These are phyloP conservation scores for Falco naumanni DNA, from an alignment of 2,797 vertebrate genomes.

Conservation along the genomic window DNA sequence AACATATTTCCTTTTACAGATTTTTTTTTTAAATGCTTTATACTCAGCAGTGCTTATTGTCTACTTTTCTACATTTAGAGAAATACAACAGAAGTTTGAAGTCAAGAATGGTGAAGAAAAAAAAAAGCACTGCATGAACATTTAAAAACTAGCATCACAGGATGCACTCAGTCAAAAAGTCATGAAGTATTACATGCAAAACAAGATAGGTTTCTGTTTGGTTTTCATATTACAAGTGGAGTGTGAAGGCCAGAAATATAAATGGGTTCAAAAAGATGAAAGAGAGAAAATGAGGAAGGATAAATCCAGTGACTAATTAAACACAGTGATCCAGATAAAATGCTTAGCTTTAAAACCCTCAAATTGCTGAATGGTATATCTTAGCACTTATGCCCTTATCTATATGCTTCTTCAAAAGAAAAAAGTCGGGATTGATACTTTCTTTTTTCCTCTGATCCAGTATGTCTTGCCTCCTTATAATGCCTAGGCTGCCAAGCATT, in stretches of 20 bases:
- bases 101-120: background rate
- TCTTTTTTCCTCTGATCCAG: background rate
- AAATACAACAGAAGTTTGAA: background rate
- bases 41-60: background rate
- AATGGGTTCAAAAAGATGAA: background rate
- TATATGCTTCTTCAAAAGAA: background rate
- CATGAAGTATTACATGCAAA: background rate
- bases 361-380: background rate
- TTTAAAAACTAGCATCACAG: background rate
- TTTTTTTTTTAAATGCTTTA: background rate
- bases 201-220: background rate
- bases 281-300: background rate
- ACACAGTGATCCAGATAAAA: background rate
- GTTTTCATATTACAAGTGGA: background rate
- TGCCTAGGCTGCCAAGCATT: background rate
- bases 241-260: background rate
- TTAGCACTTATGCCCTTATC: background rate
- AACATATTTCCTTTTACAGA: background rate
- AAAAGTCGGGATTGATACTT: background rate
- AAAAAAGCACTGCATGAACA: background rate
- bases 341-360: background rate
- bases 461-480: background rate
- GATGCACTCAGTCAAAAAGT: background rate
- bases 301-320: background rate
- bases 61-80: background rate